Evolutionary conservation across 2,797 vertebrate species (phyloP).

Genomic region (Myripristis murdjan): DNA sequence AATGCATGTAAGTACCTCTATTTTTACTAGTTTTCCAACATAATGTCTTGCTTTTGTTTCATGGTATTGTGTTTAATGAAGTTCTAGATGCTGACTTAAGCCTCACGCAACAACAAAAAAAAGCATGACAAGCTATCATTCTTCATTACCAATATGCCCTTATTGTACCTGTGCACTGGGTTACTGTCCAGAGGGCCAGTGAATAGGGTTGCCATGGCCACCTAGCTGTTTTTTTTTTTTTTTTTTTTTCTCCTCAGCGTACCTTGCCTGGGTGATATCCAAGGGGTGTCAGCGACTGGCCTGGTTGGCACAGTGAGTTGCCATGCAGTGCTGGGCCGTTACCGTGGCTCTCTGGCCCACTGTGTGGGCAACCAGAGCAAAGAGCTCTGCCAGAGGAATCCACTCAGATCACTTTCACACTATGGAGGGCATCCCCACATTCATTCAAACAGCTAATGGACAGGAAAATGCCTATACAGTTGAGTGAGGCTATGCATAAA

Average conservation of each 20-base stretch:
- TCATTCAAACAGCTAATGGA: conserved; percentile 23
- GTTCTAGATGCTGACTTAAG: conserved; percentile 7
- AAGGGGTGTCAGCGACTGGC: conserved; percentile 70
- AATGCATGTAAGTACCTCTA: conserved; percentile 23
- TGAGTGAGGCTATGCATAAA: neutral
- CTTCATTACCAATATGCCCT: neutral
- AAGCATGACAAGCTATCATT: neutral
- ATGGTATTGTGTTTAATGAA: neutral
- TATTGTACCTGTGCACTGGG: conserved; percentile 14
- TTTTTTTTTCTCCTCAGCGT: conserved; percentile 23
- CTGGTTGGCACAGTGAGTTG: conserved; percentile 70
- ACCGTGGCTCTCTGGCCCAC: conserved; percentile 60
- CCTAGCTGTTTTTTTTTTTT: conserved; percentile 16
- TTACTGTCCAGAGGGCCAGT: conserved; percentile 40
- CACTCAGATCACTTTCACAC: conserved; percentile 68
- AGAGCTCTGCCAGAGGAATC: conserved; percentile 75
- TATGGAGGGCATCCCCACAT: conserved; percentile 67
- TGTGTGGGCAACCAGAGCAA: conserved; percentile 62
- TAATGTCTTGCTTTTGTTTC: conserved; percentile 11
- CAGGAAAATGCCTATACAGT: conserved; percentile 21
- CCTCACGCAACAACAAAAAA: neutral
- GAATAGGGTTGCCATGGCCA: conserved; percentile 63
- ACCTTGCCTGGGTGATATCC: conserved; percentile 75
- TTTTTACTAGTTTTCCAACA: neutral
- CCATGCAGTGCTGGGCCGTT: conserved; percentile 56